Conservation (phyloP, 1,140 invertebrate species). For the Zaprionus vittiger region DNA sequence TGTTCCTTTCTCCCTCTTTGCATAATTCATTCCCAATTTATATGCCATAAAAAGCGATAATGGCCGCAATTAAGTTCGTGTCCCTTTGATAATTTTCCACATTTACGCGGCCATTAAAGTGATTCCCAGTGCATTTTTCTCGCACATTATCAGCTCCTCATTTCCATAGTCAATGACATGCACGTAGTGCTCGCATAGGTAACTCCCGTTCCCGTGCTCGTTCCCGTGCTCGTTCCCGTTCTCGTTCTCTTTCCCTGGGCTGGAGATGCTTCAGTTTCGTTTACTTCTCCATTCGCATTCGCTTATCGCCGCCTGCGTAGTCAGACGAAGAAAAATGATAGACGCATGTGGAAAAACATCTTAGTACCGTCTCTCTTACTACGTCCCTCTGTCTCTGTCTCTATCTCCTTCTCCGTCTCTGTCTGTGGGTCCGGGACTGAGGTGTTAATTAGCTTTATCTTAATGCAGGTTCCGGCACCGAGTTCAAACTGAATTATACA, state of each 20-base stretch:
- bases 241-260: background rate
- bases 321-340: conserved; percentile 49
- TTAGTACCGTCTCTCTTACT: conserved; percentile 9
- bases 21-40: conserved; percentile 82
- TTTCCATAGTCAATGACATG: conserved; percentile 63
- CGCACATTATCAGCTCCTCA: conserved; percentile 62
- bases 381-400: background rate
- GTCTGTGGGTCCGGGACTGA: conserved; percentile 32
- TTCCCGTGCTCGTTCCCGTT: background rate
- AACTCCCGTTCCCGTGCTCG: background rate
- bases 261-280: conserved; percentile 3
- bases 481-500: conserved; percentile 83
- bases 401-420: too few species aligned
- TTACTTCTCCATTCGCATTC: conserved; percentile 31
- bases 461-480: conserved; percentile 82
- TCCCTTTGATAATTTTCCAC: conserved; percentile 81
- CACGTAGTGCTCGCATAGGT: conserved; percentile 11
- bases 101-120: conserved; percentile 80
- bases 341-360: conserved; percentile 45
- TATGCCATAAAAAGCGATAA: conserved; percentile 77
- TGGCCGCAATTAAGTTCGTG: conserved; percentile 81
- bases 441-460: conserved; percentile 82
- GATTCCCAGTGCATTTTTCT: conserved; percentile 76
- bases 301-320: conserved; percentile 35
- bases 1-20: conserved; percentile 33